Conservation (phyloP, 1,140 invertebrate genomes). For the Hycleus cichorii region DNA sequence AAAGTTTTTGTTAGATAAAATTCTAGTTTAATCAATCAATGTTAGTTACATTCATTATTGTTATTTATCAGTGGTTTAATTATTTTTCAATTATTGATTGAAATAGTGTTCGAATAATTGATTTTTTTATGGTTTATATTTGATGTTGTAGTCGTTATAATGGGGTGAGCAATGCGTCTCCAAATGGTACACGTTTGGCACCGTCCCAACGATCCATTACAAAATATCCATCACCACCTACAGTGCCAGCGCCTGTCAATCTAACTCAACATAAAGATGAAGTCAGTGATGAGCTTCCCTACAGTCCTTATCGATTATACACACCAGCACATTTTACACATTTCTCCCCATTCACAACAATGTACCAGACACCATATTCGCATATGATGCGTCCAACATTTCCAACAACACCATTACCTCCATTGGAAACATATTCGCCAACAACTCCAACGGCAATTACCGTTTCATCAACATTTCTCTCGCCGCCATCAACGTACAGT, state of each 20-base stretch:
- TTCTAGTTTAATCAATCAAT: background rate
- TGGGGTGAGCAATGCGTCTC: constrained; percentile 29
- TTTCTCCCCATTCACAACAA: constrained; percentile 20
- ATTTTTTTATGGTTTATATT: background rate
- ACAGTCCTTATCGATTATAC: constrained; percentile 8
- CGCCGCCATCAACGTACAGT: constrained; percentile 32
- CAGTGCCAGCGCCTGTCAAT: constrained; percentile 33
- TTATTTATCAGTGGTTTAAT: background rate
- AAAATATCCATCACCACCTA: constrained; percentile 35
- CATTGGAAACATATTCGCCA: constrained; percentile 36
- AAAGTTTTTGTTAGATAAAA: too few species aligned
- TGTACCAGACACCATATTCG: constrained; percentile 32
- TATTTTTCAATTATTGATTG: too few species aligned
- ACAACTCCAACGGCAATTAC: constrained; percentile 31
- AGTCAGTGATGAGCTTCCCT: constrained; percentile 26
- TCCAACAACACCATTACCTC: constrained; percentile 33
- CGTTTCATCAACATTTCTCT: constrained; percentile 33
- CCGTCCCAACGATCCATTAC: constrained; percentile 28
- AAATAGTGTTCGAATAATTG: too few species aligned
- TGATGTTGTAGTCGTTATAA: constrained; percentile 32
- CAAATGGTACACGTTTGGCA: constrained; percentile 34
- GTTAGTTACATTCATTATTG: background rate
- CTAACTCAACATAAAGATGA: constrained; percentile 36
- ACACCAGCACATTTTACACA: constrained; percentile 18
- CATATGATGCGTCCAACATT: constrained; percentile 30